Percentiles rank a stretch among this genome's conserved stretches.
These are phyloP conservation scores for Drosophila hydei DNA, from an alignment of 1,140 invertebrate genomes.

Conservation along the genomic window DNA sequence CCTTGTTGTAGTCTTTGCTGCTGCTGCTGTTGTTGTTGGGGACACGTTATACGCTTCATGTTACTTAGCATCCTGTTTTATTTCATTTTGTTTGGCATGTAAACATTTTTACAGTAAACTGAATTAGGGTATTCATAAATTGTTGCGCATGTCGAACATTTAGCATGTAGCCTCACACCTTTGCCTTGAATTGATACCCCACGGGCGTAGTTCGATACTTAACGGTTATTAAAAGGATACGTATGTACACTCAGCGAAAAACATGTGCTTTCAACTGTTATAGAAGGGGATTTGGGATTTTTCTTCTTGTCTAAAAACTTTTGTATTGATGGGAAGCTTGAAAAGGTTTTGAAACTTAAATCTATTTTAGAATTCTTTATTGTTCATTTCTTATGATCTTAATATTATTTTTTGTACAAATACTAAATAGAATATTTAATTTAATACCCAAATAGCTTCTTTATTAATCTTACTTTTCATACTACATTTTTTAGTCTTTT, in stretches of 20 bases:
- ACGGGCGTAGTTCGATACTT: slow-evolving; percentile 9
- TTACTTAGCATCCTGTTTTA: slow-evolving; percentile 39
- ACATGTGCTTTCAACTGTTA: no score
- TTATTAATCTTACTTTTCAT: no score
- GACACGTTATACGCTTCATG: slow-evolving; percentile 29
- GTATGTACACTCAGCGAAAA: neutral
- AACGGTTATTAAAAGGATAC: neutral
- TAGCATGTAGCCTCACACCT: neutral
- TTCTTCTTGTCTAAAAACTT: no score
- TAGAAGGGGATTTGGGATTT: no score
- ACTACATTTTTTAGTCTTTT: no score
- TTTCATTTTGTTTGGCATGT: slow-evolving; percentile 65
- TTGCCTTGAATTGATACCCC: neutral
- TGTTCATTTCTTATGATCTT: no score
- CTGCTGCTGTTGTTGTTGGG: slow-evolving; percentile 17
- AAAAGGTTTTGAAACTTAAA: no score
- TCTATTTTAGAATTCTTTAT: no score
- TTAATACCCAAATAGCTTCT: no score
- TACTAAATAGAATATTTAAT: no score
- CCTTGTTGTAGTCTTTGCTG: slow-evolving; percentile 17
- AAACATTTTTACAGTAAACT: slow-evolving; percentile 78
- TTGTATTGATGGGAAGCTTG: no score
- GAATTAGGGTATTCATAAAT: slow-evolving; percentile 81
- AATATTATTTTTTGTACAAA: no score
- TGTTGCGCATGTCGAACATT: slow-evolving; percentile 32